Evolutionary conservation across 1,140 invertebrate species (phyloP).

Genomic region (Pissodes strobi): DNA sequence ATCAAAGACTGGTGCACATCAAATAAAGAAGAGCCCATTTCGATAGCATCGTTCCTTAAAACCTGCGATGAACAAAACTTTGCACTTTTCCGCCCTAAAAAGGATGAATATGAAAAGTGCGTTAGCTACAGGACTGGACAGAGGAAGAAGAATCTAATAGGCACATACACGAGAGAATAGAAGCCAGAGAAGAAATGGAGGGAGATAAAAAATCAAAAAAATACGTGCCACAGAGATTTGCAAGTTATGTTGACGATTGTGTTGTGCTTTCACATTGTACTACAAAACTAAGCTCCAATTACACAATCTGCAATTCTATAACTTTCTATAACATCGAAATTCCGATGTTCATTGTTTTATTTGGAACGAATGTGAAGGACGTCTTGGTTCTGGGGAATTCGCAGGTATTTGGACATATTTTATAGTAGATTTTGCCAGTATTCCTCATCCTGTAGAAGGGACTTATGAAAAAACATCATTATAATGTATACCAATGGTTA

Average conservation of each 20-base stretch:
- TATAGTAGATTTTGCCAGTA: neutral
- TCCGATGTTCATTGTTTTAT: conserved; percentile 4
- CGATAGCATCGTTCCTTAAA: conserved; percentile 7
- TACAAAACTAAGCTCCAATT: too few relatives aligned
- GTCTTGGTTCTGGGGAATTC: conserved; percentile 5
- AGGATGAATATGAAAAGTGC: conserved; percentile 25
- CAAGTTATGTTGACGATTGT: too few relatives aligned
- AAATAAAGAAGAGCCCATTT: conserved; percentile 2
- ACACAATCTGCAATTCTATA: too few relatives aligned
- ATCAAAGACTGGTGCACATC: conserved; percentile 14
- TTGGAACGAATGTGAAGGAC: too few relatives aligned
- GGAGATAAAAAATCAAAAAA: conserved; percentile 2
- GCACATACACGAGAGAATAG: conserved; percentile 1
- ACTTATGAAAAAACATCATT: conserved; percentile 7
- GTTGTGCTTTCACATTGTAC: too few relatives aligned
- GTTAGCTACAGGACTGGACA: neutral
- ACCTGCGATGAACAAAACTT: conserved; percentile 5
- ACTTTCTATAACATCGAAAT: too few relatives aligned
- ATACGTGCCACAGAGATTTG: conserved; percentile 14
- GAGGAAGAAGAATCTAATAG: conserved; percentile 9
- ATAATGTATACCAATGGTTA: too few relatives aligned
- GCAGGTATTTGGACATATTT: neutral
- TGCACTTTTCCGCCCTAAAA: conserved; percentile 16
- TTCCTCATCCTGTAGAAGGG: neutral
- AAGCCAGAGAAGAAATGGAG: conserved; percentile 13